phyloP scores from a whole-genome alignment of 37 sponge, comb jelly and placozoan genomes.

The Dysidea cf. avara region DNA sequence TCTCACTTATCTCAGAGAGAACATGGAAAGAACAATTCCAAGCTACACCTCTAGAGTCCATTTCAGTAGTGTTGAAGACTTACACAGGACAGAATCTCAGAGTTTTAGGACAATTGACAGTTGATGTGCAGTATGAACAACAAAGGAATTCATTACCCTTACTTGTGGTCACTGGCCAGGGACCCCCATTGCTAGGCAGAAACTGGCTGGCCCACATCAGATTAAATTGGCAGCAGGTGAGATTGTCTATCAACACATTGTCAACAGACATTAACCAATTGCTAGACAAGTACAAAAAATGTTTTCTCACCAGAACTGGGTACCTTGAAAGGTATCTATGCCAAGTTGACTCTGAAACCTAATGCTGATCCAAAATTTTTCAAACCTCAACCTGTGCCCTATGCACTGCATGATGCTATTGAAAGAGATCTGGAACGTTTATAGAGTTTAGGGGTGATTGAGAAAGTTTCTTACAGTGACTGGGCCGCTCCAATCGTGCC shows the following conservation, averaged over 20 bases:
- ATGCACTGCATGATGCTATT: background rate
- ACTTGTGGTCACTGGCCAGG: constrained; percentile 24
- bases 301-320: constrained; percentile 13
- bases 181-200: constrained; percentile 39
- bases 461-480: constrained; percentile 11
- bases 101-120: constrained; percentile 10
- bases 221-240: background rate
- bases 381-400: constrained; percentile 15
- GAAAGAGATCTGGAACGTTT: constrained; percentile 1
- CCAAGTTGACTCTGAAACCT: background rate
- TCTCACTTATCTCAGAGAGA: too few species aligned
- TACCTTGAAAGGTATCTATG: constrained; percentile 3
- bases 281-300: constrained; percentile 12
- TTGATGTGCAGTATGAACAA: constrained; percentile 9
- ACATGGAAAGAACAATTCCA: background rate
- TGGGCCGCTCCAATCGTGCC: constrained; percentile 65
- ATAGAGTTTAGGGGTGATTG: constrained; percentile 23
- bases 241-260: too few species aligned
- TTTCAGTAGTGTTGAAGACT: constrained; percentile 6
- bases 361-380: constrained; percentile 16
- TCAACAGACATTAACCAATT: constrained; percentile 12
- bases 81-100: constrained; percentile 31
- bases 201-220: constrained; percentile 31
- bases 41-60: background rate
- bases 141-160: constrained; percentile 9